Conservation (phyloP, 2,888 invertebrate species). For the Tolmerus cingulatus region DNA sequence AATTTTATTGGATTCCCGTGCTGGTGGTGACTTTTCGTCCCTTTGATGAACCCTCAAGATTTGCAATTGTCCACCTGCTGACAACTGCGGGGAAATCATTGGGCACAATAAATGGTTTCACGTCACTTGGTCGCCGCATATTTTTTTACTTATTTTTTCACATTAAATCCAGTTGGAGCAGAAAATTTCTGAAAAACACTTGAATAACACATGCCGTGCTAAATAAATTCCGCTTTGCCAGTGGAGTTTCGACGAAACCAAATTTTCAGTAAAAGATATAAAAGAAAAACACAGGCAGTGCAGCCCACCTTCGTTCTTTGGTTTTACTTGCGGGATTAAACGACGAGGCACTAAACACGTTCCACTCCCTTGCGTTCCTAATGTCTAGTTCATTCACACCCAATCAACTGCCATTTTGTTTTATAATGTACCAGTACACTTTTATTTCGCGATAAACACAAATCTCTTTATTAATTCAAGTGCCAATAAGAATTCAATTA, state of each 20-base stretch:
- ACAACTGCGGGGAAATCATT: constrained; percentile 48
- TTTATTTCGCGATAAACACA: background rate
- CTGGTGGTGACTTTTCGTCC: constrained; percentile 4
- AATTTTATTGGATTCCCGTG: constrained; percentile 17
- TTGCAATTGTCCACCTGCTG: constrained; percentile 50
- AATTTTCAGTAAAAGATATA: constrained; percentile 29
- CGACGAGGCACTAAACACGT: constrained; percentile 36
- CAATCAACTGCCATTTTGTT: constrained; percentile 60
- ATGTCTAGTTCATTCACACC: constrained; percentile 52
- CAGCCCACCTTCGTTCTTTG: constrained; percentile 34
- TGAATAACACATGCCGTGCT: background rate
- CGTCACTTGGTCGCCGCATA: constrained; percentile 39
- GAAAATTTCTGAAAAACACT: background rate
- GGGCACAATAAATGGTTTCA: constrained; percentile 38
- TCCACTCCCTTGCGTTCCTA: constrained; percentile 2
- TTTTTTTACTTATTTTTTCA: constrained; percentile 19
- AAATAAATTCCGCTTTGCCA: background rate
- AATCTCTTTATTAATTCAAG: background rate
- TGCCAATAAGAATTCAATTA: background rate
- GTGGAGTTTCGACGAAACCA: constrained; percentile 14
- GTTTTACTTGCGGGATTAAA: constrained; percentile 34
- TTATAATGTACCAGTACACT: constrained; percentile 51
- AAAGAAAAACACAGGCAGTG: constrained; percentile 9
- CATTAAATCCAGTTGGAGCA: background rate
- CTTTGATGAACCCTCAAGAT: background rate